Evolutionary conservation across 1,140 invertebrate species (phyloP), one percentile per base, ranked within the genome.

Genomic region (Drosophila mojavensis): DNA sequence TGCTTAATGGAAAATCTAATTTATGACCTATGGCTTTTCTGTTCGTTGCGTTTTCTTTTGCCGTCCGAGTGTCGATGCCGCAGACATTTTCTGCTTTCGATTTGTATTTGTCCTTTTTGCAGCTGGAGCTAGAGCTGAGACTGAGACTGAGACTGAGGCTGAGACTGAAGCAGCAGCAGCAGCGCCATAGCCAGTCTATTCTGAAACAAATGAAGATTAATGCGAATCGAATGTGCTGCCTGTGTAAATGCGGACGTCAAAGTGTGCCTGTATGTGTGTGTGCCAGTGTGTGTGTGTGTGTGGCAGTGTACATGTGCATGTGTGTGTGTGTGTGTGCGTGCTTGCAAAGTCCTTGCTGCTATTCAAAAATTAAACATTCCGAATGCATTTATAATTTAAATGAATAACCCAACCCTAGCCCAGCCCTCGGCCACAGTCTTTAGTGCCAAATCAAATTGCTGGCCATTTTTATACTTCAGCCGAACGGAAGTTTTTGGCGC

Each of bases 1-100:
- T 89, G 84, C 84, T 89, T 89, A 89, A 89, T 89, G 84, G 84
- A 89, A 89, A 89, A 89, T 89, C 84, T 89, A 89, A 89, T 89
- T 89, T 89, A 89, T 89, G 84, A 89, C 84, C 84, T 89, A 89
- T 89, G 84, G 84, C 84, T 89, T 79, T 89, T 89, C 85, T 89
- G 74, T 84, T 89, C 84, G 85, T 72, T 88, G 83, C 84, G 79
- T 89, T 89, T 89, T 80, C 83, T 77, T 66, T 58, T 45, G 56
- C 30, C 56, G 56, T 60, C 69, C 79, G 65, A 69, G 60, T 74
- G 66, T 84, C 81, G 81, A 86, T 86, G 85, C 79, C 83, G 80
- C 76, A 86, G 83, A 86, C 83, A 86, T 88, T 88, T 39, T 86
- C 62, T 86, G 83, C 83, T 75, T 73, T 84, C 59, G 84, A 89